Conservation (phyloP, 1,140 invertebrate species). For the Latrodectus geometricus region DNA sequence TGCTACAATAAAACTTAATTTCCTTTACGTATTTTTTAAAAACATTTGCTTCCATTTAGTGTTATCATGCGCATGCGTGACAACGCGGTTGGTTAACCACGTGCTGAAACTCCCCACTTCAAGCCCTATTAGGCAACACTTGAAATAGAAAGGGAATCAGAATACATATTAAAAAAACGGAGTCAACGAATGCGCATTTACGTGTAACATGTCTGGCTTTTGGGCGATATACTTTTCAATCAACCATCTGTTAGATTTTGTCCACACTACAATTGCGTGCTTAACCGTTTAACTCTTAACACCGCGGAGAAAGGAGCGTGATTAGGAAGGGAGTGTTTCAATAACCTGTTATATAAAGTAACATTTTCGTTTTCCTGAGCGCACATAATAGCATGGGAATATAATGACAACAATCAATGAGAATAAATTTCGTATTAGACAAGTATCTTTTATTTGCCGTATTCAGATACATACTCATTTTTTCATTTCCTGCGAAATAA, state of each 20-base stretch:
- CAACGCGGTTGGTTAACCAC: constrained; percentile 27
- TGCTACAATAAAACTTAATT: no score
- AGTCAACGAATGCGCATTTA: not conserved
- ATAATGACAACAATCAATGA: no score
- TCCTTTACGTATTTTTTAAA: no score
- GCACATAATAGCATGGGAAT: no score
- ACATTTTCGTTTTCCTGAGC: no score
- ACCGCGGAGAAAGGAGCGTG: not conserved
- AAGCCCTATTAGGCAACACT: constrained; percentile 48
- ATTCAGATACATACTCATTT: no score
- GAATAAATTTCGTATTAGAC: no score
- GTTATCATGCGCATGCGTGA: constrained; percentile 45
- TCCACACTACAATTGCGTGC: constrained; percentile 1
- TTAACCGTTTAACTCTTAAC: not conserved
- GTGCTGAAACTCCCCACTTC: constrained; percentile 16
- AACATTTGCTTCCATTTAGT: not conserved
- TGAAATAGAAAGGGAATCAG: not conserved
- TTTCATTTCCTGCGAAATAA: no score
- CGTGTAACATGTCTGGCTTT: constrained; percentile 33
- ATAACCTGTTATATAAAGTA: no score
- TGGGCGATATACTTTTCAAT: constrained; percentile 49
- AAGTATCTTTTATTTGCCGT: no score
- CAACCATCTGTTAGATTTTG: constrained; percentile 35
- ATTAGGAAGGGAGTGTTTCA: no score
- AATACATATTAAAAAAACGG: no score